phyloP scores from a whole-genome alignment of 1,140 invertebrate genomes.

The Eriocheir sinensis region DNA sequence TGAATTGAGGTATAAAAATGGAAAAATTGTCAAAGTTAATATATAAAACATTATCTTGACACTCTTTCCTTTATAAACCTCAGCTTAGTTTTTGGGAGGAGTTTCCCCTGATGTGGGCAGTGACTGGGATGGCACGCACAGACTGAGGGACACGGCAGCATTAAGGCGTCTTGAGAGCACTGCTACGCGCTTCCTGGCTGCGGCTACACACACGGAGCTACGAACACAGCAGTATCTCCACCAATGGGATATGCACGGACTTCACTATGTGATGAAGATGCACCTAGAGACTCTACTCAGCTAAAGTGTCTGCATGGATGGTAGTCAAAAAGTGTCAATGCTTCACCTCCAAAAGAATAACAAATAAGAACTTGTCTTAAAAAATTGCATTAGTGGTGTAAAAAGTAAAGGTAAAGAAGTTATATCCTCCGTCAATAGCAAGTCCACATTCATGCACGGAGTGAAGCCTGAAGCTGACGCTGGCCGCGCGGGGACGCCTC shows the following conservation, averaged over 20 bases:
- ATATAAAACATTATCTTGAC: no score
- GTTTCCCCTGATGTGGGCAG: no score
- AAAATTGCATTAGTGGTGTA: not conserved
- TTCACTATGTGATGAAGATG: not conserved
- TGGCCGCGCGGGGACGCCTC: no score
- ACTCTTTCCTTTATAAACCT: no score
- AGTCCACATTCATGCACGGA: not conserved
- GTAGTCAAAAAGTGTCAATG: not conserved
- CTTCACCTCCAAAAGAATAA: not conserved
- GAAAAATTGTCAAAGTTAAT: no score
- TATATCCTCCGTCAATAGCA: not conserved
- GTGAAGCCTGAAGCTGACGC: slow-evolving; percentile 11
- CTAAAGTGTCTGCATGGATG: not conserved
- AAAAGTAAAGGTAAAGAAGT: not conserved
- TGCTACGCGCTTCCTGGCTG: no score
- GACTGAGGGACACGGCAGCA: no score
- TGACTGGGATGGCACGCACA: no score
- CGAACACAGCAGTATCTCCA: not conserved
- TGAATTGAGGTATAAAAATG: no score
- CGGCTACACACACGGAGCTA: no score
- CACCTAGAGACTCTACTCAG: slow-evolving; percentile 11
- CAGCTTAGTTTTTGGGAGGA: no score
- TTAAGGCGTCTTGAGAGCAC: no score
- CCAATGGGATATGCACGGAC: not conserved
- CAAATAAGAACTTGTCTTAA: not conserved